Percentiles rank a stretch among this genome's conserved stretches.
These are phyloP conservation scores for Tragelaphus buxtoni DNA, from an alignment of 2,113 vertebrate species.

Conservation along the genomic window DNA sequence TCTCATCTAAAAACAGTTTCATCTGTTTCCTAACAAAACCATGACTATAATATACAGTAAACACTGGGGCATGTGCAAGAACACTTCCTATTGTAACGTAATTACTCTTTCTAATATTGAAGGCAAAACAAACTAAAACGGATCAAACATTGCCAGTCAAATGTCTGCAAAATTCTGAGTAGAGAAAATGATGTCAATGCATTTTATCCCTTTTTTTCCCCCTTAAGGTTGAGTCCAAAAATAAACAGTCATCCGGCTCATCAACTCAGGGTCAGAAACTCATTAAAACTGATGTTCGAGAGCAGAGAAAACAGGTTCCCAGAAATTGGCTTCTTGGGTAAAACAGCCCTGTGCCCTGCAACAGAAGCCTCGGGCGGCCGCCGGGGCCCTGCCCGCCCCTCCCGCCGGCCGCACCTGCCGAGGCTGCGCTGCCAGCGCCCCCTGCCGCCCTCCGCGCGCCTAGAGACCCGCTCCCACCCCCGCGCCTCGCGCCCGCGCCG, in stretches of 20 bases:
- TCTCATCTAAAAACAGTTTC: not conserved
- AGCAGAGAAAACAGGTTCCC: not conserved
- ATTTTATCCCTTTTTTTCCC: not conserved
- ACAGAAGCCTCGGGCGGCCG: not conserved
- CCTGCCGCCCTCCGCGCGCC: constrained; percentile 34
- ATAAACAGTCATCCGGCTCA: not conserved
- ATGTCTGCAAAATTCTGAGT: not conserved
- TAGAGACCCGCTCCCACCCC: not conserved
- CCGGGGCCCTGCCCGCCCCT: constrained; percentile 20
- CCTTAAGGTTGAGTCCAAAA: not conserved
- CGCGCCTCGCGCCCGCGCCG: not conserved
- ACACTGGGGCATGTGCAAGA: not conserved
- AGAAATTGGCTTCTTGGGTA: not conserved
- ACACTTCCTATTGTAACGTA: not conserved
- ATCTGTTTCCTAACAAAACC: not conserved
- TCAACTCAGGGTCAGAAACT: not conserved
- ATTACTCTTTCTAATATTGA: not conserved
- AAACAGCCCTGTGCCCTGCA: not conserved
- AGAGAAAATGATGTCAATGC: constrained; percentile 49
- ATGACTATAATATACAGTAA: not conserved
- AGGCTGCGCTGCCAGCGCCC: constrained; percentile 53
- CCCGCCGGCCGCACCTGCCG: constrained; percentile 44
- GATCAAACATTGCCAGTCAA: not conserved
- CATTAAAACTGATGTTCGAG: not conserved
- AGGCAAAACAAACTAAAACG: not conserved